Evolutionary conservation across 1,140 invertebrate species (phyloP).

Genomic region (Drosophila varians): DNA sequence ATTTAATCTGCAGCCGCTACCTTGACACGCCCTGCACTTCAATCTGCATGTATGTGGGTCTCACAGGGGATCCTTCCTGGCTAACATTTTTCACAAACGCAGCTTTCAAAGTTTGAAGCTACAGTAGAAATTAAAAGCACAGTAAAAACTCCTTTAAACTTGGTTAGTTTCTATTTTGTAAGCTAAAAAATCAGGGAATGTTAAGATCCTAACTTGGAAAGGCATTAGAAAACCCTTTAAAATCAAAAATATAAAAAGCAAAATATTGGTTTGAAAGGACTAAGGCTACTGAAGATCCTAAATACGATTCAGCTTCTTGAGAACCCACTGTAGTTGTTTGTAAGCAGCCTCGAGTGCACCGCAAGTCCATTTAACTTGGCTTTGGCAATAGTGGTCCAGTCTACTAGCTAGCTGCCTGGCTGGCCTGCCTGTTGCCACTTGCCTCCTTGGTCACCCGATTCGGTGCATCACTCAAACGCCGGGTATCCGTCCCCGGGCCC

Average conservation of each 20-base stretch:
- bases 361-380: slow-evolving; percentile 81
- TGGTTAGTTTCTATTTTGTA: background rate
- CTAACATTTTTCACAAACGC: background rate
- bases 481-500: slow-evolving; percentile 26
- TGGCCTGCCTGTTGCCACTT: slow-evolving; percentile 11
- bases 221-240: no score
- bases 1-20: slow-evolving; percentile 73
- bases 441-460: slow-evolving; percentile 37
- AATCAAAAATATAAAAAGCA: no score
- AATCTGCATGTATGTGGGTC: slow-evolving; percentile 30
- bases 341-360: slow-evolving; percentile 63
- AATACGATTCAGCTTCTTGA: background rate
- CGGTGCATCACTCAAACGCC: slow-evolving; percentile 73
- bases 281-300: no score
- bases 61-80: slow-evolving; percentile 21
- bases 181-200: background rate
- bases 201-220: no score
- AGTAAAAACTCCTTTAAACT: background rate
- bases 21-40: slow-evolving; percentile 67
- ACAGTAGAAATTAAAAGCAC: background rate
- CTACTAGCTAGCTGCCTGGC: slow-evolving; percentile 7
- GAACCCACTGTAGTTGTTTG: slow-evolving; percentile 3
- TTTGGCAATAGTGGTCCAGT: slow-evolving; percentile 45
- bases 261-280: no score
- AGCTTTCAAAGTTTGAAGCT: background rate